A percentile compares a stretch with the other conserved stretches of the same genome.
These are phyloP conservation scores for Miichthys miiuy DNA, from an alignment of 2,797 vertebrate genomes.

Conservation along the genomic window DNA sequence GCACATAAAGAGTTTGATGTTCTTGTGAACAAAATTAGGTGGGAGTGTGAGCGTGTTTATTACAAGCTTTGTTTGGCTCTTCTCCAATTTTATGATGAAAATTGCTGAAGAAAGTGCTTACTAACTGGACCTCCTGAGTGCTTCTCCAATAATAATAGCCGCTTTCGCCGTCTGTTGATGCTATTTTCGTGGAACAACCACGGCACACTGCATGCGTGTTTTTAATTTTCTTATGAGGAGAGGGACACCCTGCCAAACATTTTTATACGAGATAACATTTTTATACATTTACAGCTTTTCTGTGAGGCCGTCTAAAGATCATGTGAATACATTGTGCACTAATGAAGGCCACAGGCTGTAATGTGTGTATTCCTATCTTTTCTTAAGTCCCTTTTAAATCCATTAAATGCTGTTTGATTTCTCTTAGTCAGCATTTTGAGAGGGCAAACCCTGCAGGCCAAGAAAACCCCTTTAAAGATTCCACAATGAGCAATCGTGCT, in stretches of 20 bases:
- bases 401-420: background rate
- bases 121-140: constrained; percentile 43
- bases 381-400: constrained; percentile 9
- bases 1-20: background rate
- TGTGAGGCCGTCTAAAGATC: background rate
- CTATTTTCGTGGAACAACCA: constrained; percentile 31
- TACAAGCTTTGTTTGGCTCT: constrained; percentile 27
- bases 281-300: background rate
- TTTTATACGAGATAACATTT: background rate
- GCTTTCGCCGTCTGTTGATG: constrained; percentile 56
- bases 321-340: background rate
- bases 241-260: background rate
- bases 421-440: constrained; percentile 2
- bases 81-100: constrained; percentile 23
- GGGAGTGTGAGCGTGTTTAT: constrained; percentile 4
- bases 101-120: constrained; percentile 5
- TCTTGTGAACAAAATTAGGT: background rate
- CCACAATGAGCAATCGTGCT: background rate
- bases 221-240: constrained; percentile 28
- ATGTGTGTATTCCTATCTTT: background rate
- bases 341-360: background rate
- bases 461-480: constrained; percentile 6
- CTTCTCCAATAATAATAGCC: constrained; percentile 33
- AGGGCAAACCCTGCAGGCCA: background rate
- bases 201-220: constrained; percentile 10